These are phyloP conservation scores for Euplagia quadripunctaria DNA, from an alignment of 2,888 invertebrate species.

Conservation along the genomic window DNA sequence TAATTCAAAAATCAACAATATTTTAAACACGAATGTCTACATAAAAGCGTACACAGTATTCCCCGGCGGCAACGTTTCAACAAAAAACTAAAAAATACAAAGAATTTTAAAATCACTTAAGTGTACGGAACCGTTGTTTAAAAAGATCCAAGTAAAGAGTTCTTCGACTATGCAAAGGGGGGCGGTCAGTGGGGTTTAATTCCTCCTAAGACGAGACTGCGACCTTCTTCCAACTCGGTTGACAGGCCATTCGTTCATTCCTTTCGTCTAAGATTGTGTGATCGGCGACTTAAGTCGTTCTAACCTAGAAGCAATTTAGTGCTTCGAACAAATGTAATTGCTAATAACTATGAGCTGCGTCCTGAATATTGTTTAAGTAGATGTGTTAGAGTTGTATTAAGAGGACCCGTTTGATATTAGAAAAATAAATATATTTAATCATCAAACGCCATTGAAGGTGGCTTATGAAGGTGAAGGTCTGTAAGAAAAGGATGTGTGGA, in stretches of 20 bases:
- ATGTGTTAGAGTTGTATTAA: background rate
- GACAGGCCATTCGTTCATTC: slow-evolving; percentile 38
- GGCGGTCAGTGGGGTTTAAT: slow-evolving; percentile 39
- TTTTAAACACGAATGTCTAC: background rate
- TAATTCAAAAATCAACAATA: background rate
- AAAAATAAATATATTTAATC: no score
- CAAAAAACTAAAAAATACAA: background rate
- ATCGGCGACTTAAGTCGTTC: slow-evolving; percentile 24
- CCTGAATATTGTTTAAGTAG: background rate
- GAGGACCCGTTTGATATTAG: background rate
- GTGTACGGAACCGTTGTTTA: slow-evolving; percentile 27
- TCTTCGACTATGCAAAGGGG: slow-evolving; percentile 29
- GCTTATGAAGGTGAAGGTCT: background rate
- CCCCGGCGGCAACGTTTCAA: background rate
- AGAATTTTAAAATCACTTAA: background rate
- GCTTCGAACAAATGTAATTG: slow-evolving; percentile 28
- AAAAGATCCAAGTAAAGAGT: slow-evolving; percentile 12
- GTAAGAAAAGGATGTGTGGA: background rate
- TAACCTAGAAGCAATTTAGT: slow-evolving; percentile 24
- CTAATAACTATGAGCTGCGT: background rate
- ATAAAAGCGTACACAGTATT: background rate
- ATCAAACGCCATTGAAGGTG: background rate
- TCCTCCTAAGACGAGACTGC: slow-evolving; percentile 41
- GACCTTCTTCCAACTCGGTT: slow-evolving; percentile 29
- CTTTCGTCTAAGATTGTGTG: slow-evolving; percentile 29